Evolutionary conservation across 1,140 invertebrate genomes (phyloP).

Genomic region (Drosophila equinoxialis): DNA sequence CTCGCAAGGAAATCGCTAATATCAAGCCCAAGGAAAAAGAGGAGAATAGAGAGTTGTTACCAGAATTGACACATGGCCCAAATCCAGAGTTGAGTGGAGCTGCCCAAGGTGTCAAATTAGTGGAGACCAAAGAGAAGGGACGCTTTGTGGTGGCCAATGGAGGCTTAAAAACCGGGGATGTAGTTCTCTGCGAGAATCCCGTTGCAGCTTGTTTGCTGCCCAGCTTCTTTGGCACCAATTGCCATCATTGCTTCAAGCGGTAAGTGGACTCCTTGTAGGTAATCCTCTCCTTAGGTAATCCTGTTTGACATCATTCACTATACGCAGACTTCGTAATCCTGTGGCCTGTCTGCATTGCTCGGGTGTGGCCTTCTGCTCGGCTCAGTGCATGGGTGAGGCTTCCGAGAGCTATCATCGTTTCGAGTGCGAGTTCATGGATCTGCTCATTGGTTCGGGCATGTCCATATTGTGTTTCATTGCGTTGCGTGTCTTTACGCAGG

Average conservation of each 20-base stretch:
- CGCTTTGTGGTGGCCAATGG: constrained; percentile 85
- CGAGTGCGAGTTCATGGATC: constrained; percentile 91
- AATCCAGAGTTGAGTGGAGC: constrained; percentile 78
- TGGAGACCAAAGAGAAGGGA: constrained; percentile 83
- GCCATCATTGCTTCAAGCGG: constrained; percentile 92
- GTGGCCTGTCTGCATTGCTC: constrained; percentile 90
- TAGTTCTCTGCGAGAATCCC: constrained; percentile 89
- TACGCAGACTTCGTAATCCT: constrained; percentile 85
- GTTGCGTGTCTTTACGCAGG: constrained; percentile 89
- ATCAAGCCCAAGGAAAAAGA: constrained; percentile 31
- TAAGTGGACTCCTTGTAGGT: constrained; percentile 68
- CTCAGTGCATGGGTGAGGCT: constrained; percentile 87
- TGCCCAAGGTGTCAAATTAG: constrained; percentile 83
- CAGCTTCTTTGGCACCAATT: constrained; percentile 90
- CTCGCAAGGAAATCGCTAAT: constrained; percentile 59
- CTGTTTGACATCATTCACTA: background rate
- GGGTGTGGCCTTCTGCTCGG: constrained; percentile 89
- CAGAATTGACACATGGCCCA: constrained; percentile 61
- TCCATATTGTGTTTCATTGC: constrained; percentile 90
- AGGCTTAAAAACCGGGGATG: constrained; percentile 86
- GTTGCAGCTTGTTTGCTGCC: constrained; percentile 89
- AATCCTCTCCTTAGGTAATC: no score
- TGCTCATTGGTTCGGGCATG: constrained; percentile 91
- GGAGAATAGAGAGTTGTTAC: constrained; percentile 11
- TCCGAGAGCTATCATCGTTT: constrained; percentile 89